Evolutionary conservation across 35 echinoderm and acorn worm genomes (phyloP).

Genomic region (Hemicentrotus pulcherrimus): DNA sequence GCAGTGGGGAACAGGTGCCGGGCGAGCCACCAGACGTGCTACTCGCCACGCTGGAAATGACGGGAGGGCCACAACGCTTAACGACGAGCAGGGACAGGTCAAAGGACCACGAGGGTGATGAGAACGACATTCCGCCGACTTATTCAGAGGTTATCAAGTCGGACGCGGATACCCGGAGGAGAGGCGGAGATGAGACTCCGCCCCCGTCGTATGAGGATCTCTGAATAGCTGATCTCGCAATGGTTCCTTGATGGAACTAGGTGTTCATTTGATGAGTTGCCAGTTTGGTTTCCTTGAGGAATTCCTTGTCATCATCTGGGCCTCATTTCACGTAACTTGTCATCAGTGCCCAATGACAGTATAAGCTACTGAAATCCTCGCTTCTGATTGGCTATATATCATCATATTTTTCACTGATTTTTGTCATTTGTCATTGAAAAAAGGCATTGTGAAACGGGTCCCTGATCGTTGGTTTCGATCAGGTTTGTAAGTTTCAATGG

Average conservation of each 20-base stretch:
- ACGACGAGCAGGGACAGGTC: background rate
- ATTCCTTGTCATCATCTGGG: background rate
- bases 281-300: background rate
- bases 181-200: slow-evolving; percentile 57
- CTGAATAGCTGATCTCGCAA: background rate
- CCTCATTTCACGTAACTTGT: too few species aligned
- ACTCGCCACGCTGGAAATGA: slow-evolving; percentile 28
- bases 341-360: too few species aligned
- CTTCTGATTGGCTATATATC: too few species aligned
- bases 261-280: background rate
- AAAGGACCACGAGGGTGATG: slow-evolving; percentile 42
- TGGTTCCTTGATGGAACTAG: background rate
- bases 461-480: background rate
- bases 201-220: slow-evolving; percentile 69
- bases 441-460: too few species aligned
- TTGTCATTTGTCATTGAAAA: too few species aligned
- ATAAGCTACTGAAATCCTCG: too few species aligned
- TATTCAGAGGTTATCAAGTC: slow-evolving; percentile 61
- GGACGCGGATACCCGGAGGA: background rate
- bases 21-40: slow-evolving; percentile 22
- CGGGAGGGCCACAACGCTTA: background rate
- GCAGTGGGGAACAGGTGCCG: slow-evolving; percentile 34
- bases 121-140: slow-evolving; percentile 55
- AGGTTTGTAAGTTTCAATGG: background rate
- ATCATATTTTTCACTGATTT: too few species aligned